Evolutionary conservation across 2,888 invertebrate species (phyloP), one percentile per base, ranked within the genome.

Genomic region (Drosophila engyochracea): DNA sequence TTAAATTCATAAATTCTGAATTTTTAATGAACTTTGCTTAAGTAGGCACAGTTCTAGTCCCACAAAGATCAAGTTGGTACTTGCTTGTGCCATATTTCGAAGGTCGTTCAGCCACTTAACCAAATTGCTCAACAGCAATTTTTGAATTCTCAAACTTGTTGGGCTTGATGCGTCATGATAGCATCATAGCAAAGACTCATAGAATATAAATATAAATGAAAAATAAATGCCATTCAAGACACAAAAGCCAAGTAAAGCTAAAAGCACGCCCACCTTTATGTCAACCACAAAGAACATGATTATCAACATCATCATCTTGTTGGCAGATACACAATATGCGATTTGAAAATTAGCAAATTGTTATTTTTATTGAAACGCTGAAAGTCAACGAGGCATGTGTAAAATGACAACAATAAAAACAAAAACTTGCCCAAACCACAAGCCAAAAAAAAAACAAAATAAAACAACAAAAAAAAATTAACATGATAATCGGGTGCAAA

Each of bases 321-420:
- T 78, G 61, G 68, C 65, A 80, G 70, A 70, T 76, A 79, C 61
- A 81, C 59, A 74, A 67, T 51, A 77, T 63, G 61, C 33, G 72
- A 68, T 74, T 80, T 76, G 69, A 75, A 85, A 85, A 83, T 89
- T 89, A 85, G 83, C 89, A 85, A 85, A 85, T 85, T 79, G 79
- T 85, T 85, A 89, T 89, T 89, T 85, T 89, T 89, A 89, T 85
- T 85, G 81, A 85, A 85, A 81, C 62, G 86, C 74, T 73, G 82
- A 85, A 74, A 83, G 74, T 63, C 75, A 76, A 68, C 70, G 57
- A 67, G 60, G 54, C 72, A 70, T 72, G 67, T 60, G 58, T 70
- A 28, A 74, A 77, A 73, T 33, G 76, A 49, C 47, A 67, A 52
- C 14, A 67, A 52, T 54, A 57, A 65, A 67, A 71, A 67, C 31